Base-by-base conservation (phyloP, 2,797 vertebrate species). In the Poecile montanus region DNA sequence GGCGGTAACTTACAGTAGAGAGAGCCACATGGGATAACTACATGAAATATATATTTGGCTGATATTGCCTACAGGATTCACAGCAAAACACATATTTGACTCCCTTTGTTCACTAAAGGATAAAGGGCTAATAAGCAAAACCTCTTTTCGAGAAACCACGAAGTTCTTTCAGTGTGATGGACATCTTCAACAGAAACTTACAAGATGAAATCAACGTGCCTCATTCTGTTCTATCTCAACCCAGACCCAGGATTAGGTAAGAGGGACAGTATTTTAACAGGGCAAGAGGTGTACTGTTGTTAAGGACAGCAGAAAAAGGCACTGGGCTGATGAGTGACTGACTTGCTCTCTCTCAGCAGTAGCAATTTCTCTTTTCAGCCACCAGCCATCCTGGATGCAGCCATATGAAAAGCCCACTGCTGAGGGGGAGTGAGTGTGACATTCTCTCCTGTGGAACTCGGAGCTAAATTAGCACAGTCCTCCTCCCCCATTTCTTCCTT, bases 371-470 rank as follows among this genome's bases (percentile, higher is more conserved):
- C 88, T 94, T 90, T 94, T 90, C 76, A 94, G 62, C 76, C 79
- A 54, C 66, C 82, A 93, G 76, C 79, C 66, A 51, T 88, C 70
- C 95, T 95, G 76, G 62, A 62, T 86, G 29, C 36, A 95, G 77
- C 77, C 80, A 60, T 93, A 91, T 94, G 92, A 95, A 95, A 94
- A 95, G 53, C 96, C 94, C 92, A 96, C 94, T 95, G 93, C 88
- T 95, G 93, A 95, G 96, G 94, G 71, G 95, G 96, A 95, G 94
- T 90, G 91, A 95, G 90, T 78, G 83, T 96, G 94, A 96, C 88
- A 89, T 95, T 94, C 77, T 92, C 84, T 73, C 87, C 71, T 82
- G 90, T 91, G 90, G 90, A 93, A 67, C 78, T 87, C 10, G 0
- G 93, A 94, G 85, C 80, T 94, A 96, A 96, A 95, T 96, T 95